Percentiles rank a stretch among this genome's conserved stretches.
phyloP scores from a whole-genome alignment of 92 coral and sea anemone genomes.

The Isaurus tuberculatus region DNA sequence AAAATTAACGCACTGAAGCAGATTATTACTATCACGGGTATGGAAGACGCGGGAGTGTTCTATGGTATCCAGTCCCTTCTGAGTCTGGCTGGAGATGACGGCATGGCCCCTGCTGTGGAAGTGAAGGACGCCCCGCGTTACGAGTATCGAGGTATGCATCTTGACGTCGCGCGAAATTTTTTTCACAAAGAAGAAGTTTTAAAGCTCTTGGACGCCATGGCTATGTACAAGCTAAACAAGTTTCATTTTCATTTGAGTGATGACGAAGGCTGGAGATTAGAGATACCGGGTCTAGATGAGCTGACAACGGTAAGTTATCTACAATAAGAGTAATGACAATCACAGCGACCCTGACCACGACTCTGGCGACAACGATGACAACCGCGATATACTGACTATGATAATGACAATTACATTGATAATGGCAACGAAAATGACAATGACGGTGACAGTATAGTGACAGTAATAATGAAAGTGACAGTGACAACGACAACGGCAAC shows the following conservation, averaged over 20 bases:
- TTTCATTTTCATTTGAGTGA: constrained; percentile 93
- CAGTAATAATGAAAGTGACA: too few relatives aligned
- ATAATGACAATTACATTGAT: too few relatives aligned
- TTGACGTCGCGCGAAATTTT: constrained; percentile 90
- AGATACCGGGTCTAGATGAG: constrained; percentile 92
- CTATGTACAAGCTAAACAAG: constrained; percentile 94
- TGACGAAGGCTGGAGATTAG: constrained; percentile 97
- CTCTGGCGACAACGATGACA: too few relatives aligned
- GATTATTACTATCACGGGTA: constrained; percentile 64
- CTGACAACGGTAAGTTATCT: constrained; percentile 65
- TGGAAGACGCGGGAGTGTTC: constrained; percentile 69
- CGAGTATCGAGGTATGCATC: constrained; percentile 86
- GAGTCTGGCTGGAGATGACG: constrained; percentile 63
- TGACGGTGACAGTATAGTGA: too few relatives aligned
- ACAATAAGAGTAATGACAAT: not conserved
- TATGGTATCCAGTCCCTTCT: constrained; percentile 88
- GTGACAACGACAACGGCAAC: too few relatives aligned
- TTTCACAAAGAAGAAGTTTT: constrained; percentile 81
- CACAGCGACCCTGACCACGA: too few relatives aligned
- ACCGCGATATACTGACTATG: too few relatives aligned
- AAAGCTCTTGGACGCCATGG: constrained; percentile 86
- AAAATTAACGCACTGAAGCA: constrained; percentile 44
- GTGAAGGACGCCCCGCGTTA: constrained; percentile 90
- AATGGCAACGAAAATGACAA: too few relatives aligned
- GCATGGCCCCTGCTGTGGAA: constrained; percentile 79